A percentile compares a stretch with the other conserved stretches of the same genome.
phyloP scores from a whole-genome alignment of 2,797 vertebrate genomes.

The Myotis findleyi region DNA sequence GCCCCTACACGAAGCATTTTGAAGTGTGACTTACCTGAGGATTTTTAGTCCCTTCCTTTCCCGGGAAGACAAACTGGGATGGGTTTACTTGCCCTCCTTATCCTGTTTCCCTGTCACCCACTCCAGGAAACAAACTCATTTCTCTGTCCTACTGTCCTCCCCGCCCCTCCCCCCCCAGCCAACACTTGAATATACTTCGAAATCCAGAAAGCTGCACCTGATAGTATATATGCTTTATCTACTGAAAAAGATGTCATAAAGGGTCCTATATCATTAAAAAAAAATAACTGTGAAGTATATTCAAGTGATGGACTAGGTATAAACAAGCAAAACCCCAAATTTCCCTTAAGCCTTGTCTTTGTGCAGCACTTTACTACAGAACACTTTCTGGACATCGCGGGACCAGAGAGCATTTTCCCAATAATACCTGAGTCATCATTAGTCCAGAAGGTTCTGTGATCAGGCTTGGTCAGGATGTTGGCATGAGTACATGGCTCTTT shows the following conservation, averaged over 20 bases:
- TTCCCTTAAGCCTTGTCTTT: not conserved
- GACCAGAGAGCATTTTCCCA: not conserved
- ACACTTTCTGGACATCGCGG: fast-evolving
- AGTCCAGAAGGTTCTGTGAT: conserved; percentile 86
- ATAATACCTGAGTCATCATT: conserved; percentile 86
- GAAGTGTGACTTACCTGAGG: not conserved
- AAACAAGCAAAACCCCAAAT: not conserved
- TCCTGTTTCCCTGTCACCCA: not conserved
- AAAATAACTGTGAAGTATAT: not conserved
- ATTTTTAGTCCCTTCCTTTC: not conserved
- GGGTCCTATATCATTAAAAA: not conserved
- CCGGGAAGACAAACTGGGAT: not conserved
- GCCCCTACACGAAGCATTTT: not conserved
- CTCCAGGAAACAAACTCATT: not conserved
- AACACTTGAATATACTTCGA: not conserved
- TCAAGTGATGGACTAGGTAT: not conserved
- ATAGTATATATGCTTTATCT: not conserved
- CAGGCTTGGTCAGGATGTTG: conserved; percentile 78
- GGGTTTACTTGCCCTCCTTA: not conserved
- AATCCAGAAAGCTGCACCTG: not conserved
- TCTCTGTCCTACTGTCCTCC: not conserved
- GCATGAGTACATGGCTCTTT: conserved; percentile 85
- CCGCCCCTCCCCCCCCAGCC: not conserved
- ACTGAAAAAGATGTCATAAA: not conserved
- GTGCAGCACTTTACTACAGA: not conserved